Base-by-base conservation (phyloP, 2,113 vertebrate genomes). In the Ardeotis arabs region DNA sequence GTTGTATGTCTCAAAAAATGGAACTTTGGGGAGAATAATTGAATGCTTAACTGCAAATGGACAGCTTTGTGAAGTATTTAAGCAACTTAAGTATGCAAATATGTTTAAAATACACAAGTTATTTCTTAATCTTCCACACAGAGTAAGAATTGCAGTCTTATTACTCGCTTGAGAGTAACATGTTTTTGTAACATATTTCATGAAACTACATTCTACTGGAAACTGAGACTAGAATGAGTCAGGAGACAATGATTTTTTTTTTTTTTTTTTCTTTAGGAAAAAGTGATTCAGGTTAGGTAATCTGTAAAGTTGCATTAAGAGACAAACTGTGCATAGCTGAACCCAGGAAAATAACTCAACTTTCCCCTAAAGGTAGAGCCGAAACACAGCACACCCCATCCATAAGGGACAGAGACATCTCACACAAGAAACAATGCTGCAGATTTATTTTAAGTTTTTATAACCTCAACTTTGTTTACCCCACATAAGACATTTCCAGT, bases 371-470 rank as follows among this genome's bases (percentile, higher is more conserved):
- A 72, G 4, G 28, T 9, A 83, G 45, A 55, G 24, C 4, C 1
- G 50, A 87, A 93, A 74, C 67, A 76, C 31, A 83, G 41, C 70
- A 84, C 79, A 90, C n/a, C 76, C 63, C 68, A 92, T 94, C 88
- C 93, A 4, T 90, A 84, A 89, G 28, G 92, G 88, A 92, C 92
- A 93, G 79, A 95, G 85, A 96, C 93, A 94, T 88, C 41, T 94
- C 89, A 94, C 83, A 81, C 86, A 75, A 68, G 82, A 94, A 97
- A 94, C 55, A 95, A 78, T 52, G 89, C 67, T 37, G 68, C 69
- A 94, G 64, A 91, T 96, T 96, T 96, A 96, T 96, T 95, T 88
- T 68, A 89, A 60, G 25, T 83, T 91, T 93, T 94, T 75, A 92
- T 94, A 96, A 89, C 91, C 77, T 96, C 93, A 91, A 55, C 85